Conservation (phyloP, 2,888 invertebrate genomes). For the Leptinotarsa rubiginosa region DNA sequence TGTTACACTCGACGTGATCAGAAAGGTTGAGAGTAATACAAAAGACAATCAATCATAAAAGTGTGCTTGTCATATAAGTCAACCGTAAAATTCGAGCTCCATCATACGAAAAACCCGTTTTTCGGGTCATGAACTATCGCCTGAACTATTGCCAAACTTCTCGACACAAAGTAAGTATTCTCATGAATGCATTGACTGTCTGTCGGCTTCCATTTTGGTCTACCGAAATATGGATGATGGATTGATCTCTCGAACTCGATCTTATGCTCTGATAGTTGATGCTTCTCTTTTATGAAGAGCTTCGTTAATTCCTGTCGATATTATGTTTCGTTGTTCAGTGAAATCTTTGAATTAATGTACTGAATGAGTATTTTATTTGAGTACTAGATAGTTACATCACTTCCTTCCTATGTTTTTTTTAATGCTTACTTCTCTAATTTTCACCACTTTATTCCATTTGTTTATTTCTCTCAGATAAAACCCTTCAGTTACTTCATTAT, state of each 20-base stretch:
- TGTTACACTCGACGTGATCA: constrained; percentile 2
- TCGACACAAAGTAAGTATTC: background rate
- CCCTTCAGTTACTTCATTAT: too few relatives aligned
- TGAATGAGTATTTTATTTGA: too few relatives aligned
- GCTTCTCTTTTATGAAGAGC: background rate
- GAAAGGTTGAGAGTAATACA: background rate
- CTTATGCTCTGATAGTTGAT: constrained; percentile 9
- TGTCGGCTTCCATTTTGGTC: constrained; percentile 22
- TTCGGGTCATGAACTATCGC: constrained; percentile 21
- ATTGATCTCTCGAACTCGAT: background rate
- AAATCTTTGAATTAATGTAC: too few relatives aligned
- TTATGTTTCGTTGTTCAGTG: background rate
- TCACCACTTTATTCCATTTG: too few relatives aligned
- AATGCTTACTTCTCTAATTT: too few relatives aligned
- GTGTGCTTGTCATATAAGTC: constrained; percentile 19
- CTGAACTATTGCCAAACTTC: constrained; percentile 14
- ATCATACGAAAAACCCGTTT: constrained; percentile 17
- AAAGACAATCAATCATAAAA: constrained; percentile 18
- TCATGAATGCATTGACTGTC: background rate
- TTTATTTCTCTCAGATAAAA: too few relatives aligned
- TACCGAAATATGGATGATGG: constrained; percentile 7
- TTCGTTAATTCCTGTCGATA: background rate
- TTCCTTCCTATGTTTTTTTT: too few relatives aligned
- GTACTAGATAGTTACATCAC: too few relatives aligned
- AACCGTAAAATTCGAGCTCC: constrained; percentile 5